A percentile compares a stretch with the other conserved stretches of the same genome.
Evolutionary conservation across 2,888 invertebrate species (phyloP).

Genomic region (Acanthosepion esculentum): DNA sequence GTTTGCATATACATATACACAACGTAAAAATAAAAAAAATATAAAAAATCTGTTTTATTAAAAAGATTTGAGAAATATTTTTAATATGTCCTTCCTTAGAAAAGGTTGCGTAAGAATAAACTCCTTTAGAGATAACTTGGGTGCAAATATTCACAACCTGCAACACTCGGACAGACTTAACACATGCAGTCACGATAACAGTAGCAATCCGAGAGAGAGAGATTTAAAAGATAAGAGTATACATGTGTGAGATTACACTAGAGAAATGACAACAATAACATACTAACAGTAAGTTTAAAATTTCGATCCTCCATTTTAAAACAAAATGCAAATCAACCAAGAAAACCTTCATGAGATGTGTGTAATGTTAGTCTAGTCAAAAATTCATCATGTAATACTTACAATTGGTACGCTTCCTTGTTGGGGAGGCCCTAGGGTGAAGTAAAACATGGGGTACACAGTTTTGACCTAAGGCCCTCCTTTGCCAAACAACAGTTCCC

Average conservation of each 20-base stretch:
- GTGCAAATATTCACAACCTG: conserved; percentile 17
- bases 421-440: background rate
- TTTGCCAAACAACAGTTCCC: conserved; percentile 15
- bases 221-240: background rate
- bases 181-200: background rate
- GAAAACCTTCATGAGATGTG: background rate
- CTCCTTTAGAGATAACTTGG: background rate
- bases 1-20: background rate
- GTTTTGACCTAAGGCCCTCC: conserved; percentile 33
- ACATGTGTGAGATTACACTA: background rate
- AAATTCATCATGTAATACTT: conserved; percentile 6
- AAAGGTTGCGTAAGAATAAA: background rate
- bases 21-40: background rate
- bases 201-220: background rate
- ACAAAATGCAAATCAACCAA: background rate
- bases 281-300: background rate
- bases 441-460: conserved; percentile 33
- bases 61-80: background rate
- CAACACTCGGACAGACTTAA: background rate
- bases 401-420: conserved; percentile 12
- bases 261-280: background rate
- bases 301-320: background rate
- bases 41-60: background rate
- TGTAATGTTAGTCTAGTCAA: background rate
- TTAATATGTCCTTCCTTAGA: background rate